A percentile compares a stretch with the other conserved stretches of the same genome.
These are phyloP conservation scores for Sogatella furcifera DNA, from an alignment of 1,140 invertebrate genomes.

Conservation along the genomic window DNA sequence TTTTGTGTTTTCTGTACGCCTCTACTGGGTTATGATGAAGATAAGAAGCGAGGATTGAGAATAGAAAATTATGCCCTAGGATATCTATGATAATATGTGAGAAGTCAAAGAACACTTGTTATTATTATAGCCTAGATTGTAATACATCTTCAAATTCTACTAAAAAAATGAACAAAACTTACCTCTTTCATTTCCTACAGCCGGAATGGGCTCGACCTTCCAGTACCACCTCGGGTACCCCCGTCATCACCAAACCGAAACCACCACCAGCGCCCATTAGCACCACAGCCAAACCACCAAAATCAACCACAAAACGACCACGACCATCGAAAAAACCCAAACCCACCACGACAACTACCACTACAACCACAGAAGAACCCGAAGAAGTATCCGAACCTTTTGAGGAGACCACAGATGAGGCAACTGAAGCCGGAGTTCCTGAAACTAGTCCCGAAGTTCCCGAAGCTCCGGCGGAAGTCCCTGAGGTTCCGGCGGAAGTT, in stretches of 20 bases:
- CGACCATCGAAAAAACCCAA: not conserved
- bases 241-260: slow-evolving; percentile 6
- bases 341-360: slow-evolving; percentile 5
- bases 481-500: not conserved
- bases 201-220: slow-evolving; percentile 58
- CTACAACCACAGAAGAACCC: slow-evolving; percentile 4
- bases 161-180: too few relatives aligned
- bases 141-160: too few relatives aligned
- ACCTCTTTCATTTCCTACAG: slow-evolving; percentile 30
- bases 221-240: slow-evolving; percentile 36
- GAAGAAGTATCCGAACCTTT: slow-evolving; percentile 25
- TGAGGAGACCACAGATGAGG: not conserved
- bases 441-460: too few relatives aligned
- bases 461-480: too few relatives aligned
- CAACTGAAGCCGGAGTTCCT: not conserved
- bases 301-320: slow-evolving; percentile 4
- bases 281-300: slow-evolving; percentile 15
- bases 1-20: too few relatives aligned
- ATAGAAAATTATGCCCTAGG: too few relatives aligned
- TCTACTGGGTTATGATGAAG: too few relatives aligned
- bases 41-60: too few relatives aligned
- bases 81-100: too few relatives aligned
- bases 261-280: slow-evolving; percentile 5
- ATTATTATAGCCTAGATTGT: too few relatives aligned
- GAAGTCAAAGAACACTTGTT: too few relatives aligned